Base-by-base conservation (phyloP, 2,888 invertebrate genomes). In the Trissoscelio sp. region DNA sequence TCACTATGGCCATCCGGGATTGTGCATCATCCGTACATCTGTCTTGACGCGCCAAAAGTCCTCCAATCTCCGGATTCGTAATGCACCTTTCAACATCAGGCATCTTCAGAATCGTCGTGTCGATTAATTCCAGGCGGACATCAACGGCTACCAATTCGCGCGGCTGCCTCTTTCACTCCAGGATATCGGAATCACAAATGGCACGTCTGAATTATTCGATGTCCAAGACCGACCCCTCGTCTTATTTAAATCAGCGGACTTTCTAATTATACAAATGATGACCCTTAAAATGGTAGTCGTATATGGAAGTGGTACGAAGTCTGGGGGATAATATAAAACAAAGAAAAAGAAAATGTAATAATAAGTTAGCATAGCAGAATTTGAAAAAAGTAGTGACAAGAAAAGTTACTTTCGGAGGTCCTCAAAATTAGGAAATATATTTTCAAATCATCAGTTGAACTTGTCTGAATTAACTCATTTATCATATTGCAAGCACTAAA, bases 51-150 rank as follows among this genome's bases (percentile, higher is more conserved):
- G 67, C 78, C 75, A 46, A 81, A 83, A 82, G 83, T 81, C 84
- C 85, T 86, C 85, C 85, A 87, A 86, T 86, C 86, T 86, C 85
- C 83, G 81, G 86, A 83, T 84, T 83, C 84, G 86, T 87, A 88
- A 87, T 87, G 85, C 86, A 87, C 86, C 88, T 87, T 87, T 88
- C 88, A 88, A 85, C 84, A 84, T 86, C 88, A 87, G 88, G 79
- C 86, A 83, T 85, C 84, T 83, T 82, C 81, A 58, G 82, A 70
- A 80, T 81, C 83, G 84, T 85, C 81, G 81, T 82, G 84, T 83
- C 85, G 87, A 87, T 87, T 87, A 87, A 85, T 85, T 86, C 86
- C 83, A 74, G 74, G 79, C 70, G 81, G 82, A 83, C 79, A 81
- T 84, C 83, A 66, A 83, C 83, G 64, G 80, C 82, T 81, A 83